A percentile compares a stretch with the other conserved stretches of the same genome.
These are phyloP conservation scores for Tillus elongatus DNA, from an alignment of 2,888 invertebrate species.

Conservation along the genomic window DNA sequence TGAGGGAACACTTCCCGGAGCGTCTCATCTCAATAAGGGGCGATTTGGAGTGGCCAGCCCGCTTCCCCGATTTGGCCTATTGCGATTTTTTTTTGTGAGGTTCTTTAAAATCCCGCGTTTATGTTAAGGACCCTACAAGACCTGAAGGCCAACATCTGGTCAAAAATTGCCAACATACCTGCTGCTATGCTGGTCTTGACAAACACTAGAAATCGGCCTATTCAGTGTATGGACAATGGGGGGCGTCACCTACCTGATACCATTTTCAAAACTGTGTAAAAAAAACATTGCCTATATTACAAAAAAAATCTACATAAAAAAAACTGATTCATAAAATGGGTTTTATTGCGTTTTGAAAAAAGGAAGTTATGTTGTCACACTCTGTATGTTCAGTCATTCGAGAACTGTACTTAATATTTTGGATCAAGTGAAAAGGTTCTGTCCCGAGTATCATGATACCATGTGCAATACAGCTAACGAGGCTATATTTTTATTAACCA, in stretches of 20 bases:
- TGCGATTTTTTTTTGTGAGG: not conserved
- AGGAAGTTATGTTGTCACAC: too few relatives aligned
- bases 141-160: slow-evolving; percentile 4
- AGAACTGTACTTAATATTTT: too few relatives aligned
- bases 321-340: too few relatives aligned
- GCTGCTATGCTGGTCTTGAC: not conserved
- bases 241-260: slow-evolving; percentile 10
- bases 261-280: not conserved
- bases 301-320: too few relatives aligned
- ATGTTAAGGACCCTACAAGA: slow-evolving; percentile 2
- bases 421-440: too few relatives aligned
- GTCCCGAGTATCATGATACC: too few relatives aligned
- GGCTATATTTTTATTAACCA: too few relatives aligned
- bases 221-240: slow-evolving; percentile 14
- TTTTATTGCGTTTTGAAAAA: too few relatives aligned
- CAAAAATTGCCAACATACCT: slow-evolving; percentile 3
- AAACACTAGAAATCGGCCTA: slow-evolving; percentile 13
- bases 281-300: too few relatives aligned
- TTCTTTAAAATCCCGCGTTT: slow-evolving; percentile 1
- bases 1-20: slow-evolving; percentile 4
- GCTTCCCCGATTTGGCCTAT: not conserved
- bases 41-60: slow-evolving; percentile 1
- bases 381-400: too few relatives aligned
- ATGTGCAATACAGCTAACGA: too few relatives aligned
- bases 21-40: slow-evolving; percentile 4